These are phyloP conservation scores for Hydrotaea cyrtoneurina DNA, from an alignment of 2,888 invertebrate species.

Conservation along the genomic window DNA sequence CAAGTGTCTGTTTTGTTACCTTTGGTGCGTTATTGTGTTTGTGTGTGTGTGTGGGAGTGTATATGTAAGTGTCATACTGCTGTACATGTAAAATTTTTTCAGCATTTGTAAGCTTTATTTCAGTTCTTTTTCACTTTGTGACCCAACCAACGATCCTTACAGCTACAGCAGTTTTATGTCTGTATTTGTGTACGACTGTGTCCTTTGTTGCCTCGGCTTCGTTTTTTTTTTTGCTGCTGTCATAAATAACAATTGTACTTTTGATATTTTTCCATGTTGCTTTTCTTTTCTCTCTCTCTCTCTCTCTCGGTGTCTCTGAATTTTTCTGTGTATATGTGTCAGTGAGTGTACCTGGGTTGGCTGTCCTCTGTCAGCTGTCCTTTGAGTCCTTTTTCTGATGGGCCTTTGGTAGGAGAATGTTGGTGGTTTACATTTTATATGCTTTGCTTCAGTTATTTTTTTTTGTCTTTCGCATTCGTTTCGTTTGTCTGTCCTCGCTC, in stretches of 20 bases:
- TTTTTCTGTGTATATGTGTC: constrained; percentile 26
- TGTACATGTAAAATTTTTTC: constrained; percentile 25
- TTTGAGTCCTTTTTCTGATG: constrained; percentile 31
- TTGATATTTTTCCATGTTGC: constrained; percentile 69
- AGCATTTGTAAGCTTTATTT: constrained; percentile 28
- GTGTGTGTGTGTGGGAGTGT: not conserved
- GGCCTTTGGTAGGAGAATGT: not conserved
- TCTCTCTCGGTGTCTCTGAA: constrained; percentile 34
- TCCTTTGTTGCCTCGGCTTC: not conserved
- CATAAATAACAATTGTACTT: constrained; percentile 76
- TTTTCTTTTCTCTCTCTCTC: constrained; percentile 67
- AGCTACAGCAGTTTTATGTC: constrained; percentile 14
- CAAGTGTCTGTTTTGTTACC: constrained; percentile 1
- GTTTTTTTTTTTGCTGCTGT: constrained; percentile 55
- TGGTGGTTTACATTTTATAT: constrained; percentile 49
- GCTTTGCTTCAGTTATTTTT: constrained; percentile 19
- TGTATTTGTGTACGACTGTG: not conserved
- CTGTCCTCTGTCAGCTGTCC: constrained; percentile 35
- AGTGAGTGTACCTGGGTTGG: no score
- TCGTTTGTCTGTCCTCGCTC: not conserved
- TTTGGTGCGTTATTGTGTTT: not conserved
- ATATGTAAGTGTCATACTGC: not conserved
- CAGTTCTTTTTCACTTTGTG: constrained; percentile 14
- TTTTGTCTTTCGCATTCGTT: not conserved
- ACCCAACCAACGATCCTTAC: constrained; percentile 4